A percentile compares a stretch with the other conserved stretches of the same genome.
Evolutionary conservation across 1,140 invertebrate species (phyloP).

Genomic region (Drosophila subpulchrella): DNA sequence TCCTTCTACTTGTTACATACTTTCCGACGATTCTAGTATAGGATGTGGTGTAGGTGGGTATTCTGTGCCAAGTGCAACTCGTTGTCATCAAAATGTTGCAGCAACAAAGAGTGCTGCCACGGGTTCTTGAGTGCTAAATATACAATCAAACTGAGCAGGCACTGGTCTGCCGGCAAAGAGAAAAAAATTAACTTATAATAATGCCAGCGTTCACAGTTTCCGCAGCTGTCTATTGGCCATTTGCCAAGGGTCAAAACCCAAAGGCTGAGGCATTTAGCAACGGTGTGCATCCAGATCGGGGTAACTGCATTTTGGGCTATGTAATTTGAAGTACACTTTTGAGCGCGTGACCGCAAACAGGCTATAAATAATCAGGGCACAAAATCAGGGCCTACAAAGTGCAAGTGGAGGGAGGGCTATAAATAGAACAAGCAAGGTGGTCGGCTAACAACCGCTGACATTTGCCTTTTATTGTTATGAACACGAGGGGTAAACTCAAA

Average conservation of each 20-base stretch:
- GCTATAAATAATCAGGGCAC: slow-evolving; percentile 18
- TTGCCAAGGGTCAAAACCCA: slow-evolving; percentile 48
- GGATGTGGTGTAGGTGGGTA: too few species aligned
- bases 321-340: slow-evolving; percentile 25
- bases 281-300: background rate
- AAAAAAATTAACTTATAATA: slow-evolving; percentile 42
- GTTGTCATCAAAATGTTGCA: too few species aligned
- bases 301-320: slow-evolving; percentile 8
- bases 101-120: too few species aligned
- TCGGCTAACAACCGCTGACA: background rate
- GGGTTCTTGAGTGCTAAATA: too few species aligned
- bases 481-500: slow-evolving; percentile 5
- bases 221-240: slow-evolving; percentile 57
- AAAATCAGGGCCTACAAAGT: background rate
- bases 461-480: slow-evolving; percentile 54
- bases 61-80: too few species aligned
- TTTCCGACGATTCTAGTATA: too few species aligned
- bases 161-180: too few species aligned
- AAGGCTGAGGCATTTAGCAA: slow-evolving; percentile 2
- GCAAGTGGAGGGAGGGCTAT: background rate
- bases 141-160: too few species aligned
- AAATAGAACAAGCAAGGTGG: background rate
- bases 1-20: too few species aligned
- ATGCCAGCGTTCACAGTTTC: slow-evolving; percentile 63
- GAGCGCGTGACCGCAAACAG: background rate